Evolutionary conservation across 2,113 vertebrate species (phyloP).

Genomic region (Eupsittula cactorum): DNA sequence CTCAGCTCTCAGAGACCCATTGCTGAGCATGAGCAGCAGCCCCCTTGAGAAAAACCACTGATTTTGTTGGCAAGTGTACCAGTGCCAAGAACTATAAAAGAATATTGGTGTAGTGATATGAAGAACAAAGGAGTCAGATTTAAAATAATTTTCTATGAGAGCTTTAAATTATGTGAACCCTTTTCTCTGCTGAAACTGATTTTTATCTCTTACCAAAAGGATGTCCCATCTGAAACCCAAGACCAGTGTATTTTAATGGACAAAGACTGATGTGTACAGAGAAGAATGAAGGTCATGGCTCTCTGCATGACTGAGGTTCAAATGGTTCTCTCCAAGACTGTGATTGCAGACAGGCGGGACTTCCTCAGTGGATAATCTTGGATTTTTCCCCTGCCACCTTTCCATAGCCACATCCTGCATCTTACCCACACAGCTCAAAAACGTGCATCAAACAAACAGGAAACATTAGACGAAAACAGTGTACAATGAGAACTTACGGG

Average conservation of each 20-base stretch:
- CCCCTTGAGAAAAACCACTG: background rate
- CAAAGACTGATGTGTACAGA: too few species aligned
- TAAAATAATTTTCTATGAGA: background rate
- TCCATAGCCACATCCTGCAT: background rate
- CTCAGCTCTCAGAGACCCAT: background rate
- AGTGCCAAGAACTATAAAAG: background rate
- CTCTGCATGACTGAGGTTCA: too few species aligned
- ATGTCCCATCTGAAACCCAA: background rate
- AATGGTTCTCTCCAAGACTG: background rate
- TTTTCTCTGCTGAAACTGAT: background rate
- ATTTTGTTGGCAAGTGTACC: background rate
- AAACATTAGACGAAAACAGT: background rate
- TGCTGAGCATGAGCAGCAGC: background rate
- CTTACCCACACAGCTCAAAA: background rate
- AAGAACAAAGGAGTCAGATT: background rate
- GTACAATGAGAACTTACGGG: background rate
- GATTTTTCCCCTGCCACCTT: background rate
- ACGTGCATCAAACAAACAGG: background rate
- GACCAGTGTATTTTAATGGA: background rate
- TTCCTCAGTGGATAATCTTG: background rate
- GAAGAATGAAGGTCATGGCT: background rate
- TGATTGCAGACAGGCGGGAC: rapidly evolving
- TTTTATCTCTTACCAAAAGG: background rate
- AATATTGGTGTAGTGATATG: background rate
- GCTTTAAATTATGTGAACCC: background rate